A percentile compares a stretch with the other conserved stretches of the same genome.
Evolutionary conservation across 2,888 invertebrate species (phyloP).

Genomic region (Diogma glabrata): DNA sequence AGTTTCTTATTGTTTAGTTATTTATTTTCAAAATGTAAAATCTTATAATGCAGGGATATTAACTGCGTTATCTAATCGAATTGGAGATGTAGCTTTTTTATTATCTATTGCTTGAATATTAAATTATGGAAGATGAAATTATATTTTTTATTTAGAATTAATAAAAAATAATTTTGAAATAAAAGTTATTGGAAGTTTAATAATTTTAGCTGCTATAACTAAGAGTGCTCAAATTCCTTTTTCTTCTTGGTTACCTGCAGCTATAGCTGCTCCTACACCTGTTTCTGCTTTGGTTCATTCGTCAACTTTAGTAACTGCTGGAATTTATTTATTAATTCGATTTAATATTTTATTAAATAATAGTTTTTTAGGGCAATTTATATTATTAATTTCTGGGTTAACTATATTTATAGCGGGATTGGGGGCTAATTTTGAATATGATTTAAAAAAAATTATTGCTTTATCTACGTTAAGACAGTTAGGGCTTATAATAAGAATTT

Average conservation of each 20-base stretch:
- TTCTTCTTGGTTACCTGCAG: slow-evolving; percentile 62
- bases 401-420: slow-evolving; percentile 50
- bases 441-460: slow-evolving; percentile 70
- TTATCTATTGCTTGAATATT: slow-evolving; percentile 26
- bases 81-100: background rate
- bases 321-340: slow-evolving; percentile 61
- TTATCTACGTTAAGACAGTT: slow-evolving; percentile 64
- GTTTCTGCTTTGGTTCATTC: slow-evolving; percentile 66
- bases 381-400: slow-evolving; percentile 44
- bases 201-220: too few species aligned
- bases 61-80: background rate
- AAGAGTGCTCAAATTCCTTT: slow-evolving; percentile 76
- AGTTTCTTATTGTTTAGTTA: background rate
- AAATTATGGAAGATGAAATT: slow-evolving; percentile 46
- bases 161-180: slow-evolving; percentile 38
- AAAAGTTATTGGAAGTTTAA: slow-evolving; percentile 36
- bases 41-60: slow-evolving; percentile 1
- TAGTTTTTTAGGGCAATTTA: slow-evolving; percentile 25
- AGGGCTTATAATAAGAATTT: slow-evolving; percentile 57
- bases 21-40: slow-evolving; percentile 3
- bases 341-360: slow-evolving; percentile 43
- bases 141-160: slow-evolving; percentile 42
- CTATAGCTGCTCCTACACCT: slow-evolving; percentile 66
- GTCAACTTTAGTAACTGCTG: slow-evolving; percentile 66
- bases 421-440: slow-evolving; percentile 51